Evolutionary conservation across 1,140 invertebrate species (phyloP), one percentile per base, ranked within the genome.

Genomic region (Cataglyphis hispanica): DNA sequence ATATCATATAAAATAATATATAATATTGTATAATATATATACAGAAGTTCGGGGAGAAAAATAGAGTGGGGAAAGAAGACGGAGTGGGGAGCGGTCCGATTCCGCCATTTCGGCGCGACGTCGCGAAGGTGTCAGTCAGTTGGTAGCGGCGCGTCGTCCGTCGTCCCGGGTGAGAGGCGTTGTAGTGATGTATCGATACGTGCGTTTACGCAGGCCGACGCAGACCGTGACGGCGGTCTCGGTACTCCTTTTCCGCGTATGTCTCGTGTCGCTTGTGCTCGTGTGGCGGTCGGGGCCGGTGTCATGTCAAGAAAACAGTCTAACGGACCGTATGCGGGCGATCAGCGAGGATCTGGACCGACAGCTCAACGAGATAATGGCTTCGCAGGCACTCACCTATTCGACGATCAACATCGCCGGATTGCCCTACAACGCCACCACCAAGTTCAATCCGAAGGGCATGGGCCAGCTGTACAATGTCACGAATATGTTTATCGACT

Each of bases 391-490:
- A 13, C 91, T 95, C 40, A 92, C 89, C n/a, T 96, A 95, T 87
- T 94, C 94, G 0, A 89, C 90, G 13, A 87, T 95, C 64, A 94
- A 94, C 78, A 93, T 91, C 77, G 94, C 93, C 56, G 92, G 90
- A 56, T 60, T 93, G 84, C 91, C 95, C n/a, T 97, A 97, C 93
- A 93, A 95, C 78, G 95, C 96, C 16, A 94, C 93, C 64, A 95
- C 96, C 31, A 95, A 95, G 81, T 97, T 97, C 93, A 95, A 97
- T 89, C 95, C 96, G 86, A 95, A 95, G 88, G 96, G 96, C 58
- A 97, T 97, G 97, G 96, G 96, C 53, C 96, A 96, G 89, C 95
- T 97, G 22, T 97, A 97, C 95, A 96, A 96, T 91, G 95, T 96
- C 43, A 96, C 96, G 43, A 96, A 96, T 87, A 91, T 95, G 87